Evolutionary conservation across 1,140 invertebrate species (phyloP).

Genomic region (Pomacea maculata): DNA sequence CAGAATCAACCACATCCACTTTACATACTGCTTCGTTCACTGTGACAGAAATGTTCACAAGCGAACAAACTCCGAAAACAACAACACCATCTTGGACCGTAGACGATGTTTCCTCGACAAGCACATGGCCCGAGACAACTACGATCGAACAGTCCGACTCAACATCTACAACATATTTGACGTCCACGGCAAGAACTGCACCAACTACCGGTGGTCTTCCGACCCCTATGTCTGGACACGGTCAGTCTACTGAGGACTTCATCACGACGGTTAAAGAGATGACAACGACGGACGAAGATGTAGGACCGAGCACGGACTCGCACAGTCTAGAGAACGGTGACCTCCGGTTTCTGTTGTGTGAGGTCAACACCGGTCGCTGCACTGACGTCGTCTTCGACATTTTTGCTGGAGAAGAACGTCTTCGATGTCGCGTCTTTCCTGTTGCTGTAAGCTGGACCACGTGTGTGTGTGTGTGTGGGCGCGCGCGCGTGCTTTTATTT

Average conservation of each 20-base stretch:
- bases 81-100: background rate
- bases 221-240: background rate
- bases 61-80: background rate
- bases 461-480: background rate
- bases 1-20: too few relatives aligned
- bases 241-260: background rate
- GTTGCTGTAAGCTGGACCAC: constrained; percentile 15
- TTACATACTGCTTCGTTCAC: too few relatives aligned
- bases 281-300: background rate
- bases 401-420: background rate
- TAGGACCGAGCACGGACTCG: background rate
- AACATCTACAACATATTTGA: too few relatives aligned
- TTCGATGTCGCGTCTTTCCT: constrained; percentile 22
- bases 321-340: background rate
- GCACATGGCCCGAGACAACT: background rate
- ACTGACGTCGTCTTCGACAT: constrained; percentile 19
- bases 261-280: background rate
- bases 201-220: too few relatives aligned
- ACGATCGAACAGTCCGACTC: background rate
- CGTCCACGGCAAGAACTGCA: background rate
- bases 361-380: constrained; percentile 18
- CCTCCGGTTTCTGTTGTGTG: constrained; percentile 21
- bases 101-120: background rate
- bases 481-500: too few relatives aligned
- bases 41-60: too few relatives aligned